Base-by-base conservation (phyloP, 23 tunicate species). In the Trididemnum miniatum region DNA sequence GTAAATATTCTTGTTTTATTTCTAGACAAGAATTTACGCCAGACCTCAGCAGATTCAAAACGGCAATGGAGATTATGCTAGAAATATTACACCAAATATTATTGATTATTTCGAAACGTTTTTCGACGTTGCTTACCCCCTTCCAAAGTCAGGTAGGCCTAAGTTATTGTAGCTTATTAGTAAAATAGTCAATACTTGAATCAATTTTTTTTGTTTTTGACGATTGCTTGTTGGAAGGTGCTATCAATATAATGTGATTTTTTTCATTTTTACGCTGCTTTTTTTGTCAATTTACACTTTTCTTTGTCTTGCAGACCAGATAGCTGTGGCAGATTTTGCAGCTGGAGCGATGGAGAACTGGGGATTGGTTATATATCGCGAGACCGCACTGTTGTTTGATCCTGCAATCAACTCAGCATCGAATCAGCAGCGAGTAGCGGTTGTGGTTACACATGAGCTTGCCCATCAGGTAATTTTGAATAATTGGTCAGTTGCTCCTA, bases 271-370 rank as follows among this genome's bases (percentile, higher is more conserved):
- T n/a, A n/a, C n/a, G n/a, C n/a, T n/a, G n/a, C n/a, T n/a, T n/a
- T n/a, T n/a, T n/a, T n/a, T n/a, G n/a, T n/a, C 23, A 27, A 20
- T 15, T 62, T 4, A 62, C n/a, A n/a, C n/a, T n/a, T n/a, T n/a
- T n/a, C n/a, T 4, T 62, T 20, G 20, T 9, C 23, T 73, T 2
- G 1, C 72, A 89, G 94, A 89, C 62, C 94, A 89, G 54, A 72
- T 83, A 15, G 94, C 88, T 29, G 84, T 83, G 18, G 88, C 94
- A 2, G 94, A 89, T 79, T 89, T 89, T 71, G 88, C 83, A 7
- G 84, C 81, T 5, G 88, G 88, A 1, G 94, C 88, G 31, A 89
- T 89, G 94, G 94, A 89, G 59, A 89, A 89, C 67, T 89, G 94
- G 94, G 94, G 94, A 0, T 35, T 89, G 35, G 88, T 89, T 27